Base-by-base conservation (phyloP, 2,797 vertebrate genomes). In the Xerus rutilus region DNA sequence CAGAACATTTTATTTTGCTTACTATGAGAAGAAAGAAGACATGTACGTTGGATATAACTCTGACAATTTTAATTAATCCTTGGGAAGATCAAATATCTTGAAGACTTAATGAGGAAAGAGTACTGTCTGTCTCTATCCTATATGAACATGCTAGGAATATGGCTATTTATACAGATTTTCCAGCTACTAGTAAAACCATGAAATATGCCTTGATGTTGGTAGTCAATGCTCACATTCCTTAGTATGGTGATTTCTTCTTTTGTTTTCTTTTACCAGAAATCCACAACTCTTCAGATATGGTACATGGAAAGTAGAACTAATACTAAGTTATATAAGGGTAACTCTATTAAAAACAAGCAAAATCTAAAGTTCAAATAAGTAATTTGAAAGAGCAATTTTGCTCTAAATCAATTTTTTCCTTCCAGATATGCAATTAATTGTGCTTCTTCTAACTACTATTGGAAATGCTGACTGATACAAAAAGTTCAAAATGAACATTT, bases 381-480 rank as follows among this genome's bases (percentile, higher is more conserved):
- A 89, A 84, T 93, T 49, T 54, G 83, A 96, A 90, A 45, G 88
- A 74, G 69, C 39, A 23, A 91, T 85, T 95, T 54, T 91, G 65
- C 25, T 92, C 82, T 83, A 64, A 92, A 91, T 93, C 65, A 94
- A 94, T 97, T 88, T 89, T 30, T 32, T 86, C 43, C 89, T 93
- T 83, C 62, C 5, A 95, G 65, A 76, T 92, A 94, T 84, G 97
- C 91, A 95, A 97, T 91, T 83, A 95, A 91, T 21, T 77, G 21
- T 89, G 25, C 32, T 70, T 84, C 45, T 32, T 92, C 45, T 86
- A 69, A 78, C 18, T 39, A 84, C 18, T 83, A 52, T 49, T 69
- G 43, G 47, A 93, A 83, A 82, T 70, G 79, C 5, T 54, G 49
- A 43, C 69, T 86, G 59, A 91, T 62, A 57, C 20, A 92, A 89